Evolutionary conservation across 2,888 invertebrate genomes (phyloP).

Genomic region (Glomeris marginata): DNA sequence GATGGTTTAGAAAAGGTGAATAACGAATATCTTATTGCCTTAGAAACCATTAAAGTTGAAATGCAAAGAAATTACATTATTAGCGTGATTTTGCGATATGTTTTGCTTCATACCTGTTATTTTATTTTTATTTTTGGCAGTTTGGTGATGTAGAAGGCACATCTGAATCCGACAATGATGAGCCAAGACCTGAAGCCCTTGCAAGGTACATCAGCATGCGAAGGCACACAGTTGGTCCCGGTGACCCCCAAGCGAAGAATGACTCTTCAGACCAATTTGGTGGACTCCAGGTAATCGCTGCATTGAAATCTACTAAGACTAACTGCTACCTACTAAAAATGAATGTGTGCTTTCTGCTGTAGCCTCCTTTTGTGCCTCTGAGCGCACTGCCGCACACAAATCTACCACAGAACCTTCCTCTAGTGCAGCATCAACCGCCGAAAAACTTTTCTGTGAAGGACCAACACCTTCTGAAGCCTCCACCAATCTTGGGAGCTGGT

Average conservation of each 20-base stretch:
- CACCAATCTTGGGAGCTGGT: conserved; percentile 55
- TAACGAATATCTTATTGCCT: too few relatives aligned
- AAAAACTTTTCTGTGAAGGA: conserved; percentile 79
- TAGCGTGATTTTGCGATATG: too few relatives aligned
- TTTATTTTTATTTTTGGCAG: conserved; percentile 23
- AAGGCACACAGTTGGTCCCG: conserved; percentile 85
- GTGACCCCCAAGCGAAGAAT: conserved; percentile 62
- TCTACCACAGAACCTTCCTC: conserved; percentile 66
- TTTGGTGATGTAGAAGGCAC: conserved; percentile 39
- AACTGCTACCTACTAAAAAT: too few relatives aligned
- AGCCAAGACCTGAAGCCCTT: conserved; percentile 29
- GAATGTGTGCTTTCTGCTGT: not conserved
- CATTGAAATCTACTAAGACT: too few relatives aligned
- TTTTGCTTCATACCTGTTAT: too few relatives aligned
- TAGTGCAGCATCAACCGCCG: conserved; percentile 66
- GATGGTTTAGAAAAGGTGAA: conserved; percentile 14
- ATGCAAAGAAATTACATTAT: too few relatives aligned
- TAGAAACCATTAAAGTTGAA: too few relatives aligned
- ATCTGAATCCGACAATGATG: conserved; percentile 29
- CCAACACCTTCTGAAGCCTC: conserved; percentile 86
- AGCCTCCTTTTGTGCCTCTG: conserved; percentile 16
- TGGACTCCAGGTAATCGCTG: conserved; percentile 21
- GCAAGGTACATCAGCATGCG: conserved; percentile 45
- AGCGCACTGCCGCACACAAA: conserved; percentile 57
- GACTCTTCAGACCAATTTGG: conserved; percentile 26